Conservation (phyloP, 1,140 invertebrate genomes). For the Diorhabda elongata region DNA sequence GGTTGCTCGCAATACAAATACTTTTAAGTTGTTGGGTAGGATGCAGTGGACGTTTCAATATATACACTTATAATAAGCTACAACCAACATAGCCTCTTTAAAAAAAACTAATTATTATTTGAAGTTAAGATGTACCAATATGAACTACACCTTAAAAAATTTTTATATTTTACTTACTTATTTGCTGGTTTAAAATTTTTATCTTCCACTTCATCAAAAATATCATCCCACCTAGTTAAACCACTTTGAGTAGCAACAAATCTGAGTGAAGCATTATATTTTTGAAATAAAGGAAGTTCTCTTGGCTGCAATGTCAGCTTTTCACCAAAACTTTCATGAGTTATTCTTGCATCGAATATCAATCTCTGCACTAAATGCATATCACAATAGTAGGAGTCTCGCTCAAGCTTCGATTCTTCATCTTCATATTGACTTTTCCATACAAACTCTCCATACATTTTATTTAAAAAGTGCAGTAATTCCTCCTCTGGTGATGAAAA, state of each 20-base stretch:
- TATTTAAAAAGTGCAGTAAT: constrained; percentile 67
- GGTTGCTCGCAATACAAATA: too few species aligned
- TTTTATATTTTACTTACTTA: constrained; percentile 2
- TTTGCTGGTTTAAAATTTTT: neutral
- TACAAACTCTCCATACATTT: constrained; percentile 57
- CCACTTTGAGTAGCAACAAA: constrained; percentile 88
- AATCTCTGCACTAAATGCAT: constrained; percentile 78
- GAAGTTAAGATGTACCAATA: too few species aligned
- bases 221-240: constrained; percentile 77
- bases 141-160: too few species aligned
- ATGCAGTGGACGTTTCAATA: too few species aligned
- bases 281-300: constrained; percentile 51
- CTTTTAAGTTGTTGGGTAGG: too few species aligned
- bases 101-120: too few species aligned
- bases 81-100: too few species aligned
- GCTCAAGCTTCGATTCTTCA: constrained; percentile 56
- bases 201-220: constrained; percentile 24
- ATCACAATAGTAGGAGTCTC: constrained; percentile 78
- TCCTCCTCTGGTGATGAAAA: constrained; percentile 69
- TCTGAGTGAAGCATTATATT: constrained; percentile 66
- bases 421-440: constrained; percentile 53
- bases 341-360: constrained; percentile 82
- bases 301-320: constrained; percentile 55
- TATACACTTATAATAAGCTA: too few species aligned
- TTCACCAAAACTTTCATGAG: constrained; percentile 63